Evolutionary conservation across 2,113 vertebrate genomes (phyloP).

Genomic region (Physeter macrocephalus): DNA sequence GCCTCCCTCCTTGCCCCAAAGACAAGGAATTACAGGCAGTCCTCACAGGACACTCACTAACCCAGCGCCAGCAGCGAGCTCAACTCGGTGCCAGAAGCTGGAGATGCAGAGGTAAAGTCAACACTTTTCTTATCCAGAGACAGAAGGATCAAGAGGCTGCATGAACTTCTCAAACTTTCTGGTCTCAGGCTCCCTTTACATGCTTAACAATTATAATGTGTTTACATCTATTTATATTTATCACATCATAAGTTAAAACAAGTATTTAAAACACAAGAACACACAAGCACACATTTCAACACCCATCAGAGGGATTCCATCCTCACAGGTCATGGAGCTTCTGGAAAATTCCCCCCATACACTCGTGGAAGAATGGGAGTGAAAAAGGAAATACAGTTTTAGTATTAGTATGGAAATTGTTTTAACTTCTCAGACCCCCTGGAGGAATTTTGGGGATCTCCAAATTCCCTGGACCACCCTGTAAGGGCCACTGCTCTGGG

Average conservation of each 20-base stretch:
- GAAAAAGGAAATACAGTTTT: not conserved
- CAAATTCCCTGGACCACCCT: not conserved
- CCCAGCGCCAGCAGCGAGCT: fast-evolving
- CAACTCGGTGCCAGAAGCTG: not conserved
- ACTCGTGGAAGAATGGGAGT: not conserved
- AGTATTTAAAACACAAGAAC: not conserved
- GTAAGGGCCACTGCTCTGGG: not conserved
- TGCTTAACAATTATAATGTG: not conserved
- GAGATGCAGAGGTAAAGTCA: not conserved
- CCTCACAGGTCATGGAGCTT: not conserved
- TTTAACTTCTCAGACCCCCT: not conserved
- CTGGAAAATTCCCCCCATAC: not conserved
- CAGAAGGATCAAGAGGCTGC: not conserved
- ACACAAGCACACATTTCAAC: not conserved
- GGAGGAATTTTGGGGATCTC: not conserved
- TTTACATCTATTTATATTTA: not conserved
- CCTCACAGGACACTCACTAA: not conserved
- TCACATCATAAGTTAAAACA: not conserved
- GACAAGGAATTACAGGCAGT: no score
- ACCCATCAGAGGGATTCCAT: not conserved
- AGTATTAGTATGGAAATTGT: not conserved
- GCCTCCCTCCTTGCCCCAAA: not conserved
- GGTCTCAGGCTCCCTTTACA: not conserved
- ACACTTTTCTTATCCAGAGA: not conserved
- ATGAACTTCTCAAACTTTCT: not conserved